A percentile compares a stretch with the other conserved stretches of the same genome.
Conservation (phyloP, 2,113 vertebrate species). For the Pangasianodon gigas region DNA sequence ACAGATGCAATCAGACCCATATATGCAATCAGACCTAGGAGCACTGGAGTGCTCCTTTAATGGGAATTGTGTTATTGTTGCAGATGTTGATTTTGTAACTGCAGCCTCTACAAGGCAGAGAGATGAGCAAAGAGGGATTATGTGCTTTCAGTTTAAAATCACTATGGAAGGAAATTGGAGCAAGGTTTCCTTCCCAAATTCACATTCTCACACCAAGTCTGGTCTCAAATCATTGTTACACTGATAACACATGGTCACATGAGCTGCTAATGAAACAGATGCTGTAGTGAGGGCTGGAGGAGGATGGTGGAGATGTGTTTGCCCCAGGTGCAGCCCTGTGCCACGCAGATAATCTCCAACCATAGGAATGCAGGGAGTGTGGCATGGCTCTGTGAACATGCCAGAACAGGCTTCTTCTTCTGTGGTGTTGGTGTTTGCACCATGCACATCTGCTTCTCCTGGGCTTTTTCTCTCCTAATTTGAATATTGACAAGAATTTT, state of each 20-base stretch:
- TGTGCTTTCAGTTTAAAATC: not conserved
- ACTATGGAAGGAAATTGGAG: not conserved
- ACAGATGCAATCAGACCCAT: too few relatives aligned
- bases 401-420: slow-evolving; percentile 14
- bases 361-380: slow-evolving; percentile 44
- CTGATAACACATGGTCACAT: not conserved
- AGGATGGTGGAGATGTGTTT: slow-evolving; percentile 16
- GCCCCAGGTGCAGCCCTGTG: slow-evolving; percentile 20
- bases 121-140: not conserved
- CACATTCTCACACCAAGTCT: not conserved
- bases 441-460: too few relatives aligned
- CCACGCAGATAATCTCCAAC: slow-evolving; percentile 18
- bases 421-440: not conserved
- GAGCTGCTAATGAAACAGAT: not conserved
- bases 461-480: not conserved
- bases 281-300: not conserved
- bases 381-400: slow-evolving; percentile 31
- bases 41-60: not conserved
- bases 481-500: not conserved
- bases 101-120: not conserved
- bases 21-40: too few relatives aligned
- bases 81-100: not conserved
- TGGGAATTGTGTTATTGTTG: not conserved
- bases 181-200: not conserved
- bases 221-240: not conserved